Evolutionary conservation across 2,888 invertebrate species (phyloP), one percentile per base, ranked within the genome.

Genomic region (Minunthozetes semirufus): DNA sequence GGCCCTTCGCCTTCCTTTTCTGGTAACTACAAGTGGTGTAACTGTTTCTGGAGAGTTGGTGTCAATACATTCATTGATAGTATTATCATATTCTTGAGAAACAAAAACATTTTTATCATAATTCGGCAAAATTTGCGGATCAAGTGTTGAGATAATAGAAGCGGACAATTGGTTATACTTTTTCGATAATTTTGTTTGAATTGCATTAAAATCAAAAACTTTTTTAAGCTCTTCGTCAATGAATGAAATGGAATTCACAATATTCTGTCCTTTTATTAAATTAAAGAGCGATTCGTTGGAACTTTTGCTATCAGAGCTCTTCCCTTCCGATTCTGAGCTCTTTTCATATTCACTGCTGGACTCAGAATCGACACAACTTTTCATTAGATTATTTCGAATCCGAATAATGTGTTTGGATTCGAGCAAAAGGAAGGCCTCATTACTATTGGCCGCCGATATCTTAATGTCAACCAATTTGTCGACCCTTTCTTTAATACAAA

Each of bases 41-140:
- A 33, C 8, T 33, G 8, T 3, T 33, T 33, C 33, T 5, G 33
- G 33, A 33, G 4, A 5, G 33, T n/a, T 63, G 38, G 27, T 8
- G 33, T 63, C 33, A 48, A 48, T 48, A 4, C 6, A 15, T 4
- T 48, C 56, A 19, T 19, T 22, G 19, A 11, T 3, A 4, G 19
- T 5, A 22, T 59, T 22, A 2, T 22, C 19, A 11, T 66, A 38
- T 27, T 38, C 33, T 4, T 4, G 17, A 9, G 3, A 22, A 19
- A 68, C 68, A 19, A 68, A 68, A 22, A 68, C 68, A 46, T 68
- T 38, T 63, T 63, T 63, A 13, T 68, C 46, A 42, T 19, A 68
- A 68, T 68, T 46, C 1, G 68, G 46, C 46, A 68, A 33, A 13
- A 68, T 17, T 5, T 68, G 42, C 9, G 68, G 46, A 38, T 68